A percentile compares a stretch with the other conserved stretches of the same genome.
These are phyloP conservation scores for Sus cebifrons DNA, from an alignment of 2,797 vertebrate genomes.

Conservation along the genomic window DNA sequence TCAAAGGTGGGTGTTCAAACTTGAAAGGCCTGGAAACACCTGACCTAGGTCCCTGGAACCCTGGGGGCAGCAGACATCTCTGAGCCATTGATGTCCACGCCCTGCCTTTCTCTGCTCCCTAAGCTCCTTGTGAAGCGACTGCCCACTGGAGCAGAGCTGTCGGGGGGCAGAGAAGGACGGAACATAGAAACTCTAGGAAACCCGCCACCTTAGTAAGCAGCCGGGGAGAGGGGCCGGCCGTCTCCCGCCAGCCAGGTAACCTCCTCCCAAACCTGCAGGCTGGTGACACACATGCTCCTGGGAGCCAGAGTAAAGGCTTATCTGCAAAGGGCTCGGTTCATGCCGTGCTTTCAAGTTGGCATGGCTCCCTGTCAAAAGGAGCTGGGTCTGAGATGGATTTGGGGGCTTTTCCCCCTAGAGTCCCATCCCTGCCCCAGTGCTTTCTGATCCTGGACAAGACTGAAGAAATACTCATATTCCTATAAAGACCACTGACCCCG, in stretches of 20 bases:
- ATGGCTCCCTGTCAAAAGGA: slow-evolving; percentile 37
- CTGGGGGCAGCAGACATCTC: neutral
- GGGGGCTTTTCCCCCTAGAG: neutral
- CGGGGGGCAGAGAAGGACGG: neutral
- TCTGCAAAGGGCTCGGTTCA: neutral
- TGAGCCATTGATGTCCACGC: no score
- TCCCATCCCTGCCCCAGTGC: neutral
- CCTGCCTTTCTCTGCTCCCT: neutral
- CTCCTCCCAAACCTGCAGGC: neutral
- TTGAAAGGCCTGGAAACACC: neutral
- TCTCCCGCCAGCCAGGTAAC: neutral
- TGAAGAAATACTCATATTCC: neutral
- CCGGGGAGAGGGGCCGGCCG: neutral
- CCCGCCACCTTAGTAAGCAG: neutral
- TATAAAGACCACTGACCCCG: neutral
- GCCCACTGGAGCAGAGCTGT: neutral
- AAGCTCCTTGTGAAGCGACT: neutral
- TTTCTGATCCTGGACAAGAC: slow-evolving; percentile 40
- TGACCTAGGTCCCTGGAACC: neutral
- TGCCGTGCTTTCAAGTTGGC: neutral
- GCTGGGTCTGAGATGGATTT: neutral
- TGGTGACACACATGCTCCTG: neutral
- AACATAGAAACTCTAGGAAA: neutral
- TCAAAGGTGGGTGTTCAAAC: neutral
- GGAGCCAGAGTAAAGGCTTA: neutral